These are phyloP conservation scores for Cygnus buccinator DNA, from an alignment of 2,113 vertebrate genomes.

Conservation along the genomic window DNA sequence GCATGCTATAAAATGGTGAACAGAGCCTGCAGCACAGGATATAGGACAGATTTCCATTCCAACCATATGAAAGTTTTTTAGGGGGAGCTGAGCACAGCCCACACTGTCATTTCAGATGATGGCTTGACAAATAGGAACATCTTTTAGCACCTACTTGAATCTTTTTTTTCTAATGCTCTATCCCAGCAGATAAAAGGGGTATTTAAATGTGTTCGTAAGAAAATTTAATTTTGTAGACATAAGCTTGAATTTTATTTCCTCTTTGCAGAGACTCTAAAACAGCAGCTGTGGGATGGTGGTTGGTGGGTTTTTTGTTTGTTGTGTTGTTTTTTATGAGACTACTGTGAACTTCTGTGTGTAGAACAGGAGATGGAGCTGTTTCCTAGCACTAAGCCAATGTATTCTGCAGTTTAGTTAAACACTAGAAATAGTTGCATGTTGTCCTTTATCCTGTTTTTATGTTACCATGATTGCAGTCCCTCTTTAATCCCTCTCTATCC, in stretches of 20 bases:
- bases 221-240: neutral
- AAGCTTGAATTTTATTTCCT: neutral
- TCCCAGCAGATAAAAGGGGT: neutral
- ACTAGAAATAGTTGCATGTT: neutral
- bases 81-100: neutral
- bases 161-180: neutral
- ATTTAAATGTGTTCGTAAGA: neutral
- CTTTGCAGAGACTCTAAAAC: neutral
- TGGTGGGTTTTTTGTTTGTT: neutral
- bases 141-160: neutral
- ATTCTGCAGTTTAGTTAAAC: neutral
- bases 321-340: neutral
- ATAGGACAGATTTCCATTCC: neutral
- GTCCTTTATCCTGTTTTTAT: neutral
- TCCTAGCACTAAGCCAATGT: conserved; percentile 21
- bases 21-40: neutral
- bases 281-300: neutral
- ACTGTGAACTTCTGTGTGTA: neutral
- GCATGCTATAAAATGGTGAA: neutral
- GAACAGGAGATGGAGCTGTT: conserved; percentile 81
- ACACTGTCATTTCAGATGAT: neutral
- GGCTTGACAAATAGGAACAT: neutral
- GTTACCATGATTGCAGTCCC: neutral
- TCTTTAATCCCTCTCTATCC: neutral
- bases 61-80: neutral